A percentile compares a stretch with the other conserved stretches of the same genome.
phyloP scores from a whole-genome alignment of 37 sponge, comb jelly and placozoan genomes.

The Petrosia ficiformis region DNA sequence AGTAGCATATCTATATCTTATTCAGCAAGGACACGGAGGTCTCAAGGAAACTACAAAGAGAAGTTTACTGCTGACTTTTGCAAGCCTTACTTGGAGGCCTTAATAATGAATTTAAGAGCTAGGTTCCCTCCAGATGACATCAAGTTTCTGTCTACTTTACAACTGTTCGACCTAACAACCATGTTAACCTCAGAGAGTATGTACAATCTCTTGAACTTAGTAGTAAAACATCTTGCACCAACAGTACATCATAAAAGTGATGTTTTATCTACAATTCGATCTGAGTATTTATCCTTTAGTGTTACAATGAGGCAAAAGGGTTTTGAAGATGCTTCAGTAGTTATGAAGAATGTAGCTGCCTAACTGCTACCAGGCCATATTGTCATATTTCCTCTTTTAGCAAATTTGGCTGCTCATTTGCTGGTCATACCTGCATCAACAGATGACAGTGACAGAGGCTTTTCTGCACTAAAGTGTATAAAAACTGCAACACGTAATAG shows the following conservation, averaged over 20 bases:
- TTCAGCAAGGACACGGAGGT: neutral
- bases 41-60: neutral
- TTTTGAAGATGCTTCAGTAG: neutral
- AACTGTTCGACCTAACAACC: neutral
- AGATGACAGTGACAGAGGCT: neutral
- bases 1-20: conserved; percentile 17
- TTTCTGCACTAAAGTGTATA: conserved; percentile 1
- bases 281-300: neutral
- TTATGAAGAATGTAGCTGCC: neutral
- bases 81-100: conserved; percentile 1
- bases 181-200: neutral
- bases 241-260: neutral
- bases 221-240: neutral
- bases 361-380: neutral
- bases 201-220: neutral
- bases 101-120: neutral
- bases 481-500: neutral
- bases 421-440: neutral
- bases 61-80: neutral
- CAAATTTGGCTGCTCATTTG: neutral
- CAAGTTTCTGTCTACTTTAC: neutral
- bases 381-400: neutral
- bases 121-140: neutral
- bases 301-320: neutral
- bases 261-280: neutral